phyloP scores from a whole-genome alignment of 2,888 invertebrate genomes.

The Acleris cristana region DNA sequence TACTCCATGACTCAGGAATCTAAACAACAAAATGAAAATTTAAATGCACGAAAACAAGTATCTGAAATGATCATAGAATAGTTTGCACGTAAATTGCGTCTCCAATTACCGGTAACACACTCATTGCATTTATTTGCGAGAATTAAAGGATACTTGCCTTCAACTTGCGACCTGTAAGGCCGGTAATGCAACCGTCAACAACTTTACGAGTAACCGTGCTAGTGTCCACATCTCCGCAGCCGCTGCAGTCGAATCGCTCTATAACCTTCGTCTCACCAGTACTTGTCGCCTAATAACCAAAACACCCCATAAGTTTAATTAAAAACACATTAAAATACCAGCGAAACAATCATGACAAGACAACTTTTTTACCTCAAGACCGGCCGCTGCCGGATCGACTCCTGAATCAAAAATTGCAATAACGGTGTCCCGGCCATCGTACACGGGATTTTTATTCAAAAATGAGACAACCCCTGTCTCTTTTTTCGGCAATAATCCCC shows the following conservation, averaged over 20 bases:
- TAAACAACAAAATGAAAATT: constrained; percentile 53
- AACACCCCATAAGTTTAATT: constrained; percentile 42
- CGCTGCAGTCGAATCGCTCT: constrained; percentile 97
- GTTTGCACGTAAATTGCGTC: not conserved
- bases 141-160: constrained; percentile 84
- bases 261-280: constrained; percentile 96
- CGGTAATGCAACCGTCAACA: constrained; percentile 89
- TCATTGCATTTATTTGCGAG: not conserved
- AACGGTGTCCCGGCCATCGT: constrained; percentile 95
- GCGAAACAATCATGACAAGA: constrained; percentile 75
- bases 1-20: constrained; percentile 92
- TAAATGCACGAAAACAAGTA: not conserved
- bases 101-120: too few relatives aligned
- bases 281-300: constrained; percentile 87
- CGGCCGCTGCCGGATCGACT: constrained; percentile 97
- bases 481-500: constrained; percentile 95
- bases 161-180: constrained; percentile 93
- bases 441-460: constrained; percentile 93
- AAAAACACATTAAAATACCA: constrained; percentile 50
- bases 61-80: not conserved
- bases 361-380: constrained; percentile 90
- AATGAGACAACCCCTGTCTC: constrained; percentile 96
- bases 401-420: constrained; percentile 99
- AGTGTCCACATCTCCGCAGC: constrained; percentile 98
- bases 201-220: constrained; percentile 82